Base-by-base conservation (phyloP, 2,113 vertebrate species). In the Misgurnus anguillicaudatus region DNA sequence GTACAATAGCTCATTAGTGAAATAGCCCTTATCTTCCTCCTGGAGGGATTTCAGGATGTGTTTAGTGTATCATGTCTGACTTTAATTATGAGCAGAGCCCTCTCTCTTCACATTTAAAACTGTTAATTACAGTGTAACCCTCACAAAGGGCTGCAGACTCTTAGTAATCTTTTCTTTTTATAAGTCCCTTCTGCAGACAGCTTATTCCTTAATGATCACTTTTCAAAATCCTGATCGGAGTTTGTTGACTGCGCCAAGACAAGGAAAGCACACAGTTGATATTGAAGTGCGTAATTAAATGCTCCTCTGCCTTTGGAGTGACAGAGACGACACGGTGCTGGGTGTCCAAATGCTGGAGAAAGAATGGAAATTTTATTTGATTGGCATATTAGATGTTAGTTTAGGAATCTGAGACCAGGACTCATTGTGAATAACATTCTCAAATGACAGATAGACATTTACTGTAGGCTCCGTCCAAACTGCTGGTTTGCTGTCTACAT, bases 21-120 rank as follows among this genome's bases (percentile, higher is more conserved):
- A 87, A 70, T 79, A 57, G 61, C 78, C 63, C 61, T 83, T 79
- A 79, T 81, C 69, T 65, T 63, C 41, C 80, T 77, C 75, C 80
- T 38, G 13, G 78, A 79, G 85, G 75, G 67, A 45, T 62, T 76
- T 68, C 69, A 72, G 76, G 19, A 62, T 73, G 75, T 45, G 36
- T 78, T 81, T 79, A 55, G 61, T 47, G 55, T 79, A 71, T 76
- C 65, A 62, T 80, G 69, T 66, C 80, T 61, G 75, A 68, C 45
- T 77, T 85, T 84, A 85, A 85, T 87, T 83, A 87, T 80, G 79
- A 80, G 78, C 80, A 79, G 57, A 75, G 77, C 67, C 79, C 68
- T 78, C 75, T 81, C 67, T 47, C 47, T 69, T 75, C 48, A 63
- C 82, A 71, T 84, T 80, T 79, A 63, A 77, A 85, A 71, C 76